Conservation (phyloP, 1,140 invertebrate species). For the Hormaphis cornu region DNA sequence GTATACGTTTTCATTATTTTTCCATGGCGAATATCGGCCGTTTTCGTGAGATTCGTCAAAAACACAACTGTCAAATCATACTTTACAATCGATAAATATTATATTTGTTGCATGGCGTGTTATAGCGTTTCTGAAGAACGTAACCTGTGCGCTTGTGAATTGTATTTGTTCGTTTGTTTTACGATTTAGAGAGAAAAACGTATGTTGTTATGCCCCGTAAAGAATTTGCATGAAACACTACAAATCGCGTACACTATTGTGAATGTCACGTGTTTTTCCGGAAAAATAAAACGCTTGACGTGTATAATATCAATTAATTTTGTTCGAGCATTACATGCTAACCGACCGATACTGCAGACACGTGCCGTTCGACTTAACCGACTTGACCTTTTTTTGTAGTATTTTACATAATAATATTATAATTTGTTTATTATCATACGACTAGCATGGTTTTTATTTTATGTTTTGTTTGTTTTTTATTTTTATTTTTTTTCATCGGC, state of each 20-base stretch:
- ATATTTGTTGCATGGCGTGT: conserved; percentile 6
- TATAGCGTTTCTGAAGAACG: neutral
- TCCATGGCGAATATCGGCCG: too few relatives aligned
- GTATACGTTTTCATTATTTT: too few relatives aligned
- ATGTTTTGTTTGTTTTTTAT: neutral
- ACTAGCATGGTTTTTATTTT: conserved; percentile 13
- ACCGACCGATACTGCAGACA: neutral
- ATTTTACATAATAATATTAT: neutral
- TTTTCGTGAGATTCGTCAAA: too few relatives aligned
- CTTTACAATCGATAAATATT: too few relatives aligned
- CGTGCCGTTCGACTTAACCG: neutral
- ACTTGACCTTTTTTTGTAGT: neutral
- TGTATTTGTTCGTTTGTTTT: neutral
- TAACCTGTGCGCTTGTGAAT: too few relatives aligned
- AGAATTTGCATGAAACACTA: neutral
- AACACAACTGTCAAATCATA: too few relatives aligned
- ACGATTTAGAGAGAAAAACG: neutral
- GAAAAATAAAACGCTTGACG: neutral
- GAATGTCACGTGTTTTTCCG: neutral
- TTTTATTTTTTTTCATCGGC: conserved; percentile 22
- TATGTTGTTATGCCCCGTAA: neutral
- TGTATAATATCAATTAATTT: too few relatives aligned
- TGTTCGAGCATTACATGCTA: neutral
- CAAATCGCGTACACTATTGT: neutral
- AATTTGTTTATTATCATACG: neutral